Conservation (phyloP, 2,113 vertebrate genomes). For the Odocoileus hemionus region DNA sequence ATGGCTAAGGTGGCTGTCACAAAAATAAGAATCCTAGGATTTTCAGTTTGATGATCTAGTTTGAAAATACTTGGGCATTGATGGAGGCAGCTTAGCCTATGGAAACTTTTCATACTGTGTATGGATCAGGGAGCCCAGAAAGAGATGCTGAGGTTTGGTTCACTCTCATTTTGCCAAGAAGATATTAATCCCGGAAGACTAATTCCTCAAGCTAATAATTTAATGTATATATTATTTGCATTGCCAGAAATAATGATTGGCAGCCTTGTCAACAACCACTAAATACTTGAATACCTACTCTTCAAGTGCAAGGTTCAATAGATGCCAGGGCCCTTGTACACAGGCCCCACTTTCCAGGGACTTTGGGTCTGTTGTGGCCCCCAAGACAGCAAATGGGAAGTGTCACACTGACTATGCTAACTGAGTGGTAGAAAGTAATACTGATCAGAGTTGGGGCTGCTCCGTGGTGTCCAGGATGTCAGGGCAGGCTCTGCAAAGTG, state of each 20-base stretch:
- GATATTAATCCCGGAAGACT: neutral
- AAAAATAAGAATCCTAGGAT: neutral
- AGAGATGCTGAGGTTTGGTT: neutral
- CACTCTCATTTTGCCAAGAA: constrained; percentile 33
- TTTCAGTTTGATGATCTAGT: constrained; percentile 1
- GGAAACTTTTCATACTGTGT: neutral
- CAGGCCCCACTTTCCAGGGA: neutral
- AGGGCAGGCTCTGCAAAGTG: neutral
- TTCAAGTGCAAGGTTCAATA: neutral
- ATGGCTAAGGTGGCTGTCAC: neutral
- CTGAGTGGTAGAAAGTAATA: neutral
- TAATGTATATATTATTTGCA: neutral
- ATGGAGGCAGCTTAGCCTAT: neutral
- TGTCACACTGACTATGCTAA: neutral
- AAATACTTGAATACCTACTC: neutral
- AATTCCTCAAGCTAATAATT: neutral
- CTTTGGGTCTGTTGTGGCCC: neutral
- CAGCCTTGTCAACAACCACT: neutral
- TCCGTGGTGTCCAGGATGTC: neutral
- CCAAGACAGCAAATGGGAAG: neutral
- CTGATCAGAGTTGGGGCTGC: neutral
- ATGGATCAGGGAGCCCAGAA: neutral
- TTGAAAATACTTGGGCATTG: neutral
- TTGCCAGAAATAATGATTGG: neutral
- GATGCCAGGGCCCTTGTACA: neutral